Evolutionary conservation across 2,888 invertebrate genomes (phyloP).

Genomic region (Agrochola lychnidis): DNA sequence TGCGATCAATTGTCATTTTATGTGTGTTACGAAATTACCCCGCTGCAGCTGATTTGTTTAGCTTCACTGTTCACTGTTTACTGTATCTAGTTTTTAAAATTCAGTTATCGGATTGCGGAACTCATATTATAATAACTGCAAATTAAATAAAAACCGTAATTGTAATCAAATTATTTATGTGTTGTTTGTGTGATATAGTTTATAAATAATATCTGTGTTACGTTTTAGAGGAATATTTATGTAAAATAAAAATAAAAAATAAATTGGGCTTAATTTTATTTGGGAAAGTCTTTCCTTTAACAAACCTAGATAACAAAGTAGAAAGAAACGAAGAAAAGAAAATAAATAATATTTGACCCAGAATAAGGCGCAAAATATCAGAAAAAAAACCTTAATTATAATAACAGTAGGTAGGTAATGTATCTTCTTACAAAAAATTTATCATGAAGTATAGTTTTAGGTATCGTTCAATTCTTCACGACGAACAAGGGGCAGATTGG

Average conservation of each 20-base stretch:
- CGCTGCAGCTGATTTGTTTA: neutral
- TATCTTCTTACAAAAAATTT: conserved; percentile 1
- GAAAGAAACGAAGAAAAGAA: neutral
- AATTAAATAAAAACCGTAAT: neutral
- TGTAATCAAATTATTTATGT: neutral
- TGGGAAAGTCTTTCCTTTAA: neutral
- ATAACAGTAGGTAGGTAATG: too few relatives aligned
- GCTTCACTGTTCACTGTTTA: too few relatives aligned
- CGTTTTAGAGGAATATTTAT: neutral
- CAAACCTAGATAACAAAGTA: neutral
- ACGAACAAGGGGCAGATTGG: conserved; percentile 61
- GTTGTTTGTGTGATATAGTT: conserved; percentile 25
- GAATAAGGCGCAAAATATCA: neutral
- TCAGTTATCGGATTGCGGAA: neutral
- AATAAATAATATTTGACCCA: neutral
- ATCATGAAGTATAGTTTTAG: conserved; percentile 49
- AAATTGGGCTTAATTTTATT: neutral
- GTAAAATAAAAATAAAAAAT: neutral
- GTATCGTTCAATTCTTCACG: conserved; percentile 52
- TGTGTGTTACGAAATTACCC: too few relatives aligned
- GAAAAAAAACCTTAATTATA: neutral
- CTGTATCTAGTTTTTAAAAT: neutral
- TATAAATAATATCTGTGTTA: conserved; percentile 6
- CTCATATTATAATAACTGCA: neutral
- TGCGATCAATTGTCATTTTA: too few relatives aligned